These are phyloP conservation scores for Ailurus styani DNA, from an alignment of 2,113 vertebrate species.

Conservation along the genomic window DNA sequence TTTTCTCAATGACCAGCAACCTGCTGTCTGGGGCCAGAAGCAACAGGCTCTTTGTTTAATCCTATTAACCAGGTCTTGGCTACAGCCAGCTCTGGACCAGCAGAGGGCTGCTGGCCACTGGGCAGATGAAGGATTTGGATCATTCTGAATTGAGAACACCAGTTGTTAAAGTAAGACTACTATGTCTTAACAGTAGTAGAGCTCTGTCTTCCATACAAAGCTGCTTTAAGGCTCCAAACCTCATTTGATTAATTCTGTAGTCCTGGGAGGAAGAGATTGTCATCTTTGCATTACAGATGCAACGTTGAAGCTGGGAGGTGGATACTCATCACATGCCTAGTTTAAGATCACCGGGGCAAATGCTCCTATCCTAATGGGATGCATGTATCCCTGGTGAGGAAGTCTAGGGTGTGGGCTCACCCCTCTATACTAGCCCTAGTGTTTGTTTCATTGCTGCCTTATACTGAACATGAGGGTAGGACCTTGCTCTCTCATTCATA, in stretches of 20 bases:
- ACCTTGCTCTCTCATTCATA: not conserved
- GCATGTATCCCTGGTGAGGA: not conserved
- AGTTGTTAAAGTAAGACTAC: not conserved
- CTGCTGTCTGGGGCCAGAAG: not conserved
- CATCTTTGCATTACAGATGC: not conserved
- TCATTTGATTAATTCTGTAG: not conserved
- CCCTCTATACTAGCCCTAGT: not conserved
- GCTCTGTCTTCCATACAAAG: not conserved
- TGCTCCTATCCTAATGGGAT: not conserved
- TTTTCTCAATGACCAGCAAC: slow-evolving; percentile 64
- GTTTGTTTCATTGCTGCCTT: not conserved
- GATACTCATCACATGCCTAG: not conserved
- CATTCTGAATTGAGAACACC: not conserved
- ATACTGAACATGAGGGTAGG: not conserved
- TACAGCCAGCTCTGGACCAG: not conserved
- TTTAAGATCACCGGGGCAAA: not conserved
- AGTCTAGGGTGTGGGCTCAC: not conserved
- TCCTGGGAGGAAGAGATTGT: not conserved
- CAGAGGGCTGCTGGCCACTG: not conserved
- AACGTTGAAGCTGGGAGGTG: not conserved
- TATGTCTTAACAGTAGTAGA: not conserved
- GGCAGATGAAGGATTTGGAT: not conserved
- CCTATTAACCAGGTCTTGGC: slow-evolving; percentile 23
- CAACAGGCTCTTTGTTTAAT: slow-evolving; percentile 60
- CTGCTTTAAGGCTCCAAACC: not conserved